Conservation (phyloP, 2,888 invertebrate species). For the Omphaloscelis lunosa region DNA sequence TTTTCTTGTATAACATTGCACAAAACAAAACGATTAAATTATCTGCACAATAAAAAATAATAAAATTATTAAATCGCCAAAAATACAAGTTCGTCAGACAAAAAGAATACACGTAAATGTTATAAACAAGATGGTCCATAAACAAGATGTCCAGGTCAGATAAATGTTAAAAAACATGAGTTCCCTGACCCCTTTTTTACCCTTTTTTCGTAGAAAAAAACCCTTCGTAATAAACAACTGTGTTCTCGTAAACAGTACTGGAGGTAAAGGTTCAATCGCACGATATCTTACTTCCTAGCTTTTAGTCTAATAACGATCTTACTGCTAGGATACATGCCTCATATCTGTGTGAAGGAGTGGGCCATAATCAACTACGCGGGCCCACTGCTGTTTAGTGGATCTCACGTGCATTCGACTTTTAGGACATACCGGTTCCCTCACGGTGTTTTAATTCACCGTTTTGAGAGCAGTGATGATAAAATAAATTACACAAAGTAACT, state of each 20-base stretch:
- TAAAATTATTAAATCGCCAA: not conserved
- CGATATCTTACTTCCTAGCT: not conserved
- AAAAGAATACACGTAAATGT: not conserved
- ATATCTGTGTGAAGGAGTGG: too few species aligned
- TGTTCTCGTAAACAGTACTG: too few species aligned
- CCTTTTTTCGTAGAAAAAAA: not conserved
- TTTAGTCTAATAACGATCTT: not conserved
- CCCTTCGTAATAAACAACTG: not conserved
- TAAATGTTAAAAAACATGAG: slow-evolving; percentile 14
- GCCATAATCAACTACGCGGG: not conserved
- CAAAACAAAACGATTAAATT: not conserved
- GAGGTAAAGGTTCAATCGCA: not conserved
- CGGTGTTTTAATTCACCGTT: not conserved
- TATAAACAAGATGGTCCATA: too few species aligned
- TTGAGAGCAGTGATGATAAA: not conserved
- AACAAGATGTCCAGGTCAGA: not conserved
- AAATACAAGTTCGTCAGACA: not conserved
- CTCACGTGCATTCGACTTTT: not conserved
- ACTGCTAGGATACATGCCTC: not conserved
- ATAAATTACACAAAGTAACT: not conserved
- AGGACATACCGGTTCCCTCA: too few species aligned
- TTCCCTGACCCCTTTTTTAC: not conserved
- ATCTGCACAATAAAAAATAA: not conserved
- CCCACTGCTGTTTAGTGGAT: not conserved
- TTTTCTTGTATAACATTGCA: not conserved